Conservation (phyloP, 2,888 invertebrate species). For the Latrodectus elegans region DNA sequence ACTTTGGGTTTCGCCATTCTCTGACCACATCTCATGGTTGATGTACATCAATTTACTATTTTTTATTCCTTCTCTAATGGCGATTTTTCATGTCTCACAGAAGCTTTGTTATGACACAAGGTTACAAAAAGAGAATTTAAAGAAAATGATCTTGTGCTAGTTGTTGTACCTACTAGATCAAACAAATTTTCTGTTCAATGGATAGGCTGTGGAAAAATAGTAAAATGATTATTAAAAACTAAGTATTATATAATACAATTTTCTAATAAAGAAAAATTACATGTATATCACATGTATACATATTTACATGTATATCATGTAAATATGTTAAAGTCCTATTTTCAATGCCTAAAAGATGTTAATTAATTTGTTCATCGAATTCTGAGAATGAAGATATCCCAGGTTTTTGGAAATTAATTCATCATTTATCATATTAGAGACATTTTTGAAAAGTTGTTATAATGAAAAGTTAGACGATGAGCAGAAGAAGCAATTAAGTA, state of each 20-base stretch:
- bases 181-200: neutral
- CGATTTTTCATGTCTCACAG: too few species aligned
- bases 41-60: too few species aligned
- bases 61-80: too few species aligned
- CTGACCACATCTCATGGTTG: too few species aligned
- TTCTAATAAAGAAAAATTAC: conserved; percentile 7
- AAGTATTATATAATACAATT: conserved; percentile 12
- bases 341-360: conserved; percentile 8
- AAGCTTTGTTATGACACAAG: conserved; percentile 10
- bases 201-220: conserved; percentile 11
- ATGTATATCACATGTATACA: conserved; percentile 35
- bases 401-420: neutral
- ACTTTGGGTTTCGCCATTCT: too few species aligned
- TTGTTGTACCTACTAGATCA: too few species aligned
- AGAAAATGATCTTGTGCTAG: too few species aligned
- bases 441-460: too few species aligned
- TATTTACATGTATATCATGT: conserved; percentile 28
- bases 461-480: too few species aligned
- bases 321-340: neutral
- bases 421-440: neutral
- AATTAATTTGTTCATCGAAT: neutral
- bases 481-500: too few species aligned
- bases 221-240: neutral
- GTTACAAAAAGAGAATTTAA: conserved; percentile 1
- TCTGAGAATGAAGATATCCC: neutral